These are phyloP conservation scores for Napeogenes inachia DNA, from an alignment of 2,888 invertebrate genomes.

Conservation along the genomic window DNA sequence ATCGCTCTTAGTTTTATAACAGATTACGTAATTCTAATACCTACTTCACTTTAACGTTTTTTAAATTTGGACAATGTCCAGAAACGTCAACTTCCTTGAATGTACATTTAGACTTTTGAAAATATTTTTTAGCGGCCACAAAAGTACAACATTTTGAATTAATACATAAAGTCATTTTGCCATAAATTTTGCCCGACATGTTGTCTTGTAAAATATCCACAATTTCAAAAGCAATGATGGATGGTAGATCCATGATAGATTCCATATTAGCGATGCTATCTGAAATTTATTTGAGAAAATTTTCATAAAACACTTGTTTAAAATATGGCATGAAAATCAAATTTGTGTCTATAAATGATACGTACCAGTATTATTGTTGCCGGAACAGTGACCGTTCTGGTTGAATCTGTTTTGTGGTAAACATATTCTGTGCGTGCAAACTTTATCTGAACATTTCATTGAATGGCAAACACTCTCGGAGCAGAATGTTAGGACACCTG, in stretches of 20 bases:
- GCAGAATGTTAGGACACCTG: conserved; percentile 63
- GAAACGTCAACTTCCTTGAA: conserved; percentile 49
- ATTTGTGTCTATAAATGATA: background rate
- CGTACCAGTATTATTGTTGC: conserved; percentile 57
- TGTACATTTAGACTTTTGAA: conserved; percentile 56
- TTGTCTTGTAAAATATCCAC: conserved; percentile 66
- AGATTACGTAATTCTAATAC: conserved; percentile 36
- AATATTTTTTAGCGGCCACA: conserved; percentile 54
- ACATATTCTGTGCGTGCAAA: conserved; percentile 60
- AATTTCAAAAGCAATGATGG: conserved; percentile 60
- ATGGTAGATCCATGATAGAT: conserved; percentile 65
- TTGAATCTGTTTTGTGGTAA: conserved; percentile 52
- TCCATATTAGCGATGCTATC: conserved; percentile 63
- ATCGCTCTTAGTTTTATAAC: conserved; percentile 21
- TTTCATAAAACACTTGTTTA: no score
- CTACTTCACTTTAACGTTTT: conserved; percentile 42
- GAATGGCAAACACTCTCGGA: conserved; percentile 62
- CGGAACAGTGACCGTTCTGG: conserved; percentile 61
- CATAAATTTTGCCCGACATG: conserved; percentile 62
- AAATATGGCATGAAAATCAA: no score
- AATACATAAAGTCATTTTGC: conserved; percentile 65
- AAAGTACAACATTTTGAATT: conserved; percentile 60
- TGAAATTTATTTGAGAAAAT: conserved; percentile 38
- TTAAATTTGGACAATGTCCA: conserved; percentile 58
- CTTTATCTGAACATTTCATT: conserved; percentile 62